Percentiles rank a stretch among this genome's conserved stretches.
Evolutionary conservation across 2,797 vertebrate species (phyloP).

Genomic region (Acestrorhynchus altus): DNA sequence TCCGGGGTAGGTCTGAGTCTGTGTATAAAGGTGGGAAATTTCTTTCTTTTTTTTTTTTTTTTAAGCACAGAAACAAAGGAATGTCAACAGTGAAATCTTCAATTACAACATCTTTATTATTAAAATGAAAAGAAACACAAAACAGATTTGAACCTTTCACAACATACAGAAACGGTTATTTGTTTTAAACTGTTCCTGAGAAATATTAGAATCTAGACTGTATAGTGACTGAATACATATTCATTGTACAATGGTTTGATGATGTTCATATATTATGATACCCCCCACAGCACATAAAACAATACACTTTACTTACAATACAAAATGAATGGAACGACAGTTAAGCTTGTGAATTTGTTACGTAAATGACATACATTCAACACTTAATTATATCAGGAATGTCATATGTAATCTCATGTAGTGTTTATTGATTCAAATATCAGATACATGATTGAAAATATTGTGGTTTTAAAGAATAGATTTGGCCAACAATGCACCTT

Average conservation of each 20-base stretch:
- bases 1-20: too few relatives aligned
- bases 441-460: constrained; percentile 22
- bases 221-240: constrained; percentile 59
- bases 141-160: constrained; percentile 21
- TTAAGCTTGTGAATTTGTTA: constrained; percentile 66
- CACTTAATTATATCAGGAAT: constrained; percentile 45
- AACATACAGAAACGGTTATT: constrained; percentile 48
- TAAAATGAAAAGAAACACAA: constrained; percentile 30
- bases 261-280: constrained; percentile 15
- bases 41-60: not conserved
- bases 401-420: constrained; percentile 34
- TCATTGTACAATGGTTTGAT: constrained; percentile 60
- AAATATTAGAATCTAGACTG: constrained; percentile 73
- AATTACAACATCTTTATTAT: constrained; percentile 43
- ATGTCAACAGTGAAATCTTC: constrained; percentile 19
- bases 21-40: too few relatives aligned
- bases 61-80: constrained; percentile 18
- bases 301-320: constrained; percentile 53
- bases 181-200: constrained; percentile 79
- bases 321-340: constrained; percentile 78
- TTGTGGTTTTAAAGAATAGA: not conserved
- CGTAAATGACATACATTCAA: constrained; percentile 66
- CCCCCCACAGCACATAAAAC: constrained; percentile 17
- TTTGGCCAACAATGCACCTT: constrained; percentile 25
- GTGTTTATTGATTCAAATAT: constrained; percentile 15